Evolutionary conservation across 2,113 vertebrate genomes (phyloP).

Genomic region (Apus apus): DNA sequence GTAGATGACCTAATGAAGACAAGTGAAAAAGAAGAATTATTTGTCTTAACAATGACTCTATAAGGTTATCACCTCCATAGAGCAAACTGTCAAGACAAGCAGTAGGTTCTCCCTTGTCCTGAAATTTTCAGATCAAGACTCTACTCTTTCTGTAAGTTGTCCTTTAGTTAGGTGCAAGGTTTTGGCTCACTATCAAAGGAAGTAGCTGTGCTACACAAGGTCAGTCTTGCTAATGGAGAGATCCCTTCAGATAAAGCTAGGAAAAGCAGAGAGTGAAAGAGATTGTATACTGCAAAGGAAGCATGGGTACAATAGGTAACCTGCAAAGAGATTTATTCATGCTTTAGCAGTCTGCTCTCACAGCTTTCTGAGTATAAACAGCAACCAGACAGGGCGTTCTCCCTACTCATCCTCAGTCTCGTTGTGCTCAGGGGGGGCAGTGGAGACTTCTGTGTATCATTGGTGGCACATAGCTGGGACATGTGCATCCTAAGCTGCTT

Average conservation of each 20-base stretch:
- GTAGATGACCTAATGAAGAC: background rate
- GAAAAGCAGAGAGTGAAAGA: background rate
- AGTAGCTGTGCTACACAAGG: background rate
- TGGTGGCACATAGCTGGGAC: slow-evolving; percentile 73
- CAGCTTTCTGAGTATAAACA: background rate
- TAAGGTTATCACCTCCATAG: background rate
- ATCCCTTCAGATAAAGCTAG: background rate
- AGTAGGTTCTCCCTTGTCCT: background rate
- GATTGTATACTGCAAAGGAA: background rate
- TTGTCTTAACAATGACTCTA: background rate
- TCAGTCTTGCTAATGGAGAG: background rate
- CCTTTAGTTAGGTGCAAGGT: background rate
- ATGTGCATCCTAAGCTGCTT: slow-evolving; percentile 81
- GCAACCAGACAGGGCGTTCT: background rate
- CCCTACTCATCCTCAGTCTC: background rate
- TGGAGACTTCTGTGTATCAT: slow-evolving; percentile 56
- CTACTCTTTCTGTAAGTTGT: background rate
- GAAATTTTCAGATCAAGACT: background rate
- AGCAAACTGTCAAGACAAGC: background rate
- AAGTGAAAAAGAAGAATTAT: background rate
- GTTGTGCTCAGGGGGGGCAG: background rate
- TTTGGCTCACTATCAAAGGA: background rate
- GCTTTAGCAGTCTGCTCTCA: background rate
- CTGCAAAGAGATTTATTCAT: background rate
- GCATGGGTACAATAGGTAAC: background rate